phyloP scores from a whole-genome alignment of 2,113 vertebrate genomes.

The Rhadina sibilatrix region DNA sequence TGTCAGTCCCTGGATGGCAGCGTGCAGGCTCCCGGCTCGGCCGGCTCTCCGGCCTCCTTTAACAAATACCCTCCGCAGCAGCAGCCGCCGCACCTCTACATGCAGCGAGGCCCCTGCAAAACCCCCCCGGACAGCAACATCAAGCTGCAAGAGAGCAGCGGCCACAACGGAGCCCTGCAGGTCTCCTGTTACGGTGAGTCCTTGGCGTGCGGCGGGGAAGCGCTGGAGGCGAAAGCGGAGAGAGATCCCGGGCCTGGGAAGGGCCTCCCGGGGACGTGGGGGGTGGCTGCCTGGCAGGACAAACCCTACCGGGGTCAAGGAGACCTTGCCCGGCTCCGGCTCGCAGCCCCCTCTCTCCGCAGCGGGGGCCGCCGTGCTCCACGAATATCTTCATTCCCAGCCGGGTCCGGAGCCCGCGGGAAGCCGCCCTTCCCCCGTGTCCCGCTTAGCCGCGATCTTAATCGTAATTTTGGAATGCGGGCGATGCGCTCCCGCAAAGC shows the following conservation, averaged over 20 bases:
- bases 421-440: background rate
- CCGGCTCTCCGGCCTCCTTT: slow-evolving; percentile 80
- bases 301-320: background rate
- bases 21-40: slow-evolving; percentile 64
- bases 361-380: background rate
- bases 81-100: slow-evolving; percentile 80
- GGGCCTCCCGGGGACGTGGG: background rate
- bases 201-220: background rate
- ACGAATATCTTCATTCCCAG: background rate
- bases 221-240: background rate
- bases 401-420: background rate
- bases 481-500: background rate
- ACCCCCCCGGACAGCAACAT: slow-evolving; percentile 87
- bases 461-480: background rate
- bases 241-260: background rate
- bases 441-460: background rate
- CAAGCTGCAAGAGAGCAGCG: slow-evolving; percentile 82
- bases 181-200: slow-evolving; percentile 92
- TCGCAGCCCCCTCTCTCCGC: background rate
- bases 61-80: slow-evolving; percentile 82
- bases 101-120: slow-evolving; percentile 89
- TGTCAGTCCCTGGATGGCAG: slow-evolving; percentile 84
- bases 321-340: background rate
- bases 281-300: background rate
- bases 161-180: slow-evolving; percentile 85